Conservation (phyloP, 2,797 vertebrate genomes). For the Sebastiscus albofasciatus region DNA sequence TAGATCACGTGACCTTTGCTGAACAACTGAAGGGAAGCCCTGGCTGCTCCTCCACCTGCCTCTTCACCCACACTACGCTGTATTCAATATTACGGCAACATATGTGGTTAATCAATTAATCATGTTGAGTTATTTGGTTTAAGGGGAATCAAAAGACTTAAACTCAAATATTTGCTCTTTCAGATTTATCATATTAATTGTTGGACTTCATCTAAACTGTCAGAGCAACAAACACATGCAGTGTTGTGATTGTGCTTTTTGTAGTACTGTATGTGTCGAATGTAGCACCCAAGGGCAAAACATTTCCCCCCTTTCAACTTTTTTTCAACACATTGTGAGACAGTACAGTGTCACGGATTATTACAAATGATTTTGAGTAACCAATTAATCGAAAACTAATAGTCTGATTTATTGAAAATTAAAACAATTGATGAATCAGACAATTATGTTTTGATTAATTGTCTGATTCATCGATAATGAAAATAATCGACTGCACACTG, state of each 20-base stretch:
- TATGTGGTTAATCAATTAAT: not conserved
- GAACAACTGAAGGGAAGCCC: not conserved
- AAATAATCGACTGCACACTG: not conserved
- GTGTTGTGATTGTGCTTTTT: not conserved
- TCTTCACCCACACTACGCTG: not conserved
- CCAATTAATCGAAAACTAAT: not conserved
- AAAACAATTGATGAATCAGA: not conserved
- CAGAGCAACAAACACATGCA: not conserved
- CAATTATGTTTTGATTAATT: accelerated
- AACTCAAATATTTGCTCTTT: not conserved
- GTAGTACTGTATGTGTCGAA: not conserved
- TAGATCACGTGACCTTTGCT: conserved; percentile 45
- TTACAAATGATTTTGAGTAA: not conserved
- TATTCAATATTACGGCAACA: not conserved
- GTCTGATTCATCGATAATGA: not conserved
- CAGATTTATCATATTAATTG: not conserved
- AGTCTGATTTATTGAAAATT: not conserved
- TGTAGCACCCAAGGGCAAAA: not conserved
- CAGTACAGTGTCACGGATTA: not conserved
- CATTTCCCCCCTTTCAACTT: not conserved
- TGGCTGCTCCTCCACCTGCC: not conserved
- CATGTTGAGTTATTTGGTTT: not conserved
- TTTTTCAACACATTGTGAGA: not conserved
- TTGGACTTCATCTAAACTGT: not conserved
- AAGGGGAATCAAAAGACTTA: not conserved